A percentile compares a stretch with the other conserved stretches of the same genome.
phyloP scores from a whole-genome alignment of 2,888 invertebrate genomes.

The Caradrina clavipalpis region DNA sequence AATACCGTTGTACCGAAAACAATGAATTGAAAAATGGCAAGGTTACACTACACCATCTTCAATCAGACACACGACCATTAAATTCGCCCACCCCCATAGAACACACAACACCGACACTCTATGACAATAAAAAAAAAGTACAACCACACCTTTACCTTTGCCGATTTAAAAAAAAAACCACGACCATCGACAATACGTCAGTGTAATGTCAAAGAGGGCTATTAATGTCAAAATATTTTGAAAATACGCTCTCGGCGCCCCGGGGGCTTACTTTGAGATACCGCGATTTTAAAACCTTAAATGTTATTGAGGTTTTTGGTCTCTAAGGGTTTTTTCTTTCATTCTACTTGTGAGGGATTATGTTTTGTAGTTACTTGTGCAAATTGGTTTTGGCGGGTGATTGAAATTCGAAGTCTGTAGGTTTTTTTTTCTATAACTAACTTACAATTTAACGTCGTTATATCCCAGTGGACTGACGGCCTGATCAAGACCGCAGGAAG shows the following conservation, averaged over 20 bases:
- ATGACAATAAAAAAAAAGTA: conserved; percentile 55
- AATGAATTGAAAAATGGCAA: background rate
- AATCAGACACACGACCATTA: conserved; percentile 23
- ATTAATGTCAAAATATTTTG: conserved; percentile 91
- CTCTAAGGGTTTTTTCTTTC: conserved; percentile 54
- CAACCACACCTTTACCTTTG: conserved; percentile 61
- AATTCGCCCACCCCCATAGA: conserved; percentile 51
- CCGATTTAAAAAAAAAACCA: conserved; percentile 70
- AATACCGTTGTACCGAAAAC: background rate
- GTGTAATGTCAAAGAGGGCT: conserved; percentile 80
- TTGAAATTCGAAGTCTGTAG: conserved; percentile 1
- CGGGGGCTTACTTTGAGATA: conserved; percentile 80
- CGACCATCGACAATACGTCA: conserved; percentile 79
- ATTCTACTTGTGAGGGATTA: conserved; percentile 52
- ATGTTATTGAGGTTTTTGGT: conserved; percentile 57
- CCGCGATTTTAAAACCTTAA: conserved; percentile 67
- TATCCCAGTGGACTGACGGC: no score
- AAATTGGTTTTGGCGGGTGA: conserved; percentile 43
- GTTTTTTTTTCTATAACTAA: no score
- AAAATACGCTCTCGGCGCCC: conserved; percentile 85
- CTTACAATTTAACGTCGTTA: no score
- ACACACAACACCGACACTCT: conserved; percentile 57
- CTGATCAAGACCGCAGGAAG: no score
- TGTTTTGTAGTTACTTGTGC: conserved; percentile 53
- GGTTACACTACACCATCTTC: background rate